Conservation (phyloP, 2,113 vertebrate genomes). For the Rhinoptilus africanus region DNA sequence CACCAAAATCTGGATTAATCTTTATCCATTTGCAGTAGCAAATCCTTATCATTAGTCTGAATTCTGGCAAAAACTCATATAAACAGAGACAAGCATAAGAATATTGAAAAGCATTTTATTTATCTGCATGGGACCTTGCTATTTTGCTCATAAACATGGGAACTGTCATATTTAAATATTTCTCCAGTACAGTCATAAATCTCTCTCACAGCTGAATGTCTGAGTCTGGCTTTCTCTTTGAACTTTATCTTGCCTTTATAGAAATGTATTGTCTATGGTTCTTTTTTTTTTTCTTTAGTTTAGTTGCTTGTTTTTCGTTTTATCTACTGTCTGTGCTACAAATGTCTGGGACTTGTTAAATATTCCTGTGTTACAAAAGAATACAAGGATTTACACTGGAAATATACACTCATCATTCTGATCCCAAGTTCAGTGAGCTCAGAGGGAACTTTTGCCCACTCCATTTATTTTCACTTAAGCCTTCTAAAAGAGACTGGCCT, state of each 20-base stretch:
- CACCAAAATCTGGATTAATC: slow-evolving; percentile 1
- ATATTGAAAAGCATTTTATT: slow-evolving; percentile 51
- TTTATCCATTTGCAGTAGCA: slow-evolving; percentile 30
- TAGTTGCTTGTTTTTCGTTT: neutral
- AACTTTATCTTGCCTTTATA: slow-evolving; percentile 35
- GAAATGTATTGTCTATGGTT: neutral
- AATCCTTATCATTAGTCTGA: slow-evolving; percentile 6
- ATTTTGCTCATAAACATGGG: slow-evolving; percentile 25
- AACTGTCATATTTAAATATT: slow-evolving; percentile 50
- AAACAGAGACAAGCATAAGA: slow-evolving; percentile 32
- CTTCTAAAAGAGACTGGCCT: neutral
- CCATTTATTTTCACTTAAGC: neutral
- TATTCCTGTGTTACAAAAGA: neutral
- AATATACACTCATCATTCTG: neutral
- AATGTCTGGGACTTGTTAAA: neutral
- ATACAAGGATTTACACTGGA: neutral
- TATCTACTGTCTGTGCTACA: neutral
- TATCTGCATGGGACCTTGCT: slow-evolving; percentile 9
- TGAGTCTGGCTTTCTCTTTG: slow-evolving; percentile 19
- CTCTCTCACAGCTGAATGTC: slow-evolving; percentile 1
- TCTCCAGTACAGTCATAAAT: slow-evolving; percentile 22
- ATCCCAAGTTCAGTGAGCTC: neutral
- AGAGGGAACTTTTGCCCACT: neutral
- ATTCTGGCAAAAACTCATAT: slow-evolving; percentile 26
- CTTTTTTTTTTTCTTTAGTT: neutral